Evolutionary conservation across 2,888 invertebrate species (phyloP).

Genomic region (Aleiodes alternator): DNA sequence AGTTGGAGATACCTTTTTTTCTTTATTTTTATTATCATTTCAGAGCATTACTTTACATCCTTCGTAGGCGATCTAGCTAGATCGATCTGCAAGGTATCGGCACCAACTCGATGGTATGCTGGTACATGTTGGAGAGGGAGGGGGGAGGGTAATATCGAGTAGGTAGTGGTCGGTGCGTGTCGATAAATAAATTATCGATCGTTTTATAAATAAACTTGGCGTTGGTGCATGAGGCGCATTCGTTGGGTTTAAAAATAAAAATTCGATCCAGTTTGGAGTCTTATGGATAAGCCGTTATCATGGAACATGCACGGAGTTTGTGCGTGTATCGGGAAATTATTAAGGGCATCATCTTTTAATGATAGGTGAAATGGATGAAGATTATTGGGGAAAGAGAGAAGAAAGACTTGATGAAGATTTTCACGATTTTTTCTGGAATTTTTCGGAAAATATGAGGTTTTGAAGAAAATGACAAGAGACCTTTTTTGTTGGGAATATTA

Average conservation of each 20-base stretch:
- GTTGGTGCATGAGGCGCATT: slow-evolving; percentile 48
- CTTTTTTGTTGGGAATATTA: too few relatives aligned
- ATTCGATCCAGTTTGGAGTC: slow-evolving; percentile 33
- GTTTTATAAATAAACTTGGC: slow-evolving; percentile 62
- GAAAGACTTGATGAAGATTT: too few relatives aligned
- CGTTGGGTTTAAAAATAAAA: background rate
- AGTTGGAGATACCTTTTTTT: slow-evolving; percentile 28
- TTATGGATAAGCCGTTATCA: slow-evolving; percentile 37
- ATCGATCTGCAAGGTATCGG: slow-evolving; percentile 16
- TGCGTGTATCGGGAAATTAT: slow-evolving; percentile 49
- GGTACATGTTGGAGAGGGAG: background rate
- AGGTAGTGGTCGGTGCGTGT: slow-evolving; percentile 8
- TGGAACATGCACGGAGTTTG: slow-evolving; percentile 34
- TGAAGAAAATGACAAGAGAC: too few relatives aligned
- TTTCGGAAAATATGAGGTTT: too few relatives aligned
- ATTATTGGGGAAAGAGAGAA: too few relatives aligned
- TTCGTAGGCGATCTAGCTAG: slow-evolving; percentile 42
- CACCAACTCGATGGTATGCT: slow-evolving; percentile 17
- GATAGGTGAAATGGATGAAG: background rate
- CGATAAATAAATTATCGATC: slow-evolving; percentile 65
- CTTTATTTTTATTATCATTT: background rate
- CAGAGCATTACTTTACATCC: slow-evolving; percentile 2
- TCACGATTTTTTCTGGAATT: too few relatives aligned
- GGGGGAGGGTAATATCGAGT: background rate
- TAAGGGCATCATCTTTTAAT: slow-evolving; percentile 17